Conservation (phyloP, 64 coral and sea anemone genomes). For the Trachythela sp. region DNA sequence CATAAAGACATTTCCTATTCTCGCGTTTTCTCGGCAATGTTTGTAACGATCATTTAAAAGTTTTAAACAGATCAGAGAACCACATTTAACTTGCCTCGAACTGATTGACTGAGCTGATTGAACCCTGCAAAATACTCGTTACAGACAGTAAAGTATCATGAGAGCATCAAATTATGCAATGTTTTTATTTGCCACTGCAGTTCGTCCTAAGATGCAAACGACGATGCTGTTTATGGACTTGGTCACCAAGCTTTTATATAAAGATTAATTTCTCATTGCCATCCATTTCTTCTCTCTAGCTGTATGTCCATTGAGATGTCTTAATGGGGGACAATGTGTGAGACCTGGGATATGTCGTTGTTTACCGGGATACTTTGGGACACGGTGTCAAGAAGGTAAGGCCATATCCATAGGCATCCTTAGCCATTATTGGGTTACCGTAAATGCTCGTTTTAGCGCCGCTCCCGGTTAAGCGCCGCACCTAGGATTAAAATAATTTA, state of each 20-base stretch:
- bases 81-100: no score
- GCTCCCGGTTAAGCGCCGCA: no score
- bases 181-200: background rate
- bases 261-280: background rate
- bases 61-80: no score
- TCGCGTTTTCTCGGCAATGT: no score
- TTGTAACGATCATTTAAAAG: no score
- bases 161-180: no score
- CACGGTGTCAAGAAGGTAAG: conserved; percentile 17
- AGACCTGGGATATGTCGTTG: conserved; percentile 34
- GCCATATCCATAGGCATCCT: background rate
- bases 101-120: no score
- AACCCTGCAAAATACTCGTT: no score
- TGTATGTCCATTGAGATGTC: conserved; percentile 29
- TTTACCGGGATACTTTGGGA: conserved; percentile 43
- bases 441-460: no score
- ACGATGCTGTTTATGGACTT: background rate
- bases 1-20: no score
- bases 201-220: background rate
- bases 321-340: conserved; percentile 43
- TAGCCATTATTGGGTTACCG: background rate
- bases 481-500: no score
- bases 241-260: background rate
- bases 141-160: no score
- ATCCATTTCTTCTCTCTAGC: background rate